Evolutionary conservation across 2,888 invertebrate genomes (phyloP).

Genomic region (Netelia virgata): DNA sequence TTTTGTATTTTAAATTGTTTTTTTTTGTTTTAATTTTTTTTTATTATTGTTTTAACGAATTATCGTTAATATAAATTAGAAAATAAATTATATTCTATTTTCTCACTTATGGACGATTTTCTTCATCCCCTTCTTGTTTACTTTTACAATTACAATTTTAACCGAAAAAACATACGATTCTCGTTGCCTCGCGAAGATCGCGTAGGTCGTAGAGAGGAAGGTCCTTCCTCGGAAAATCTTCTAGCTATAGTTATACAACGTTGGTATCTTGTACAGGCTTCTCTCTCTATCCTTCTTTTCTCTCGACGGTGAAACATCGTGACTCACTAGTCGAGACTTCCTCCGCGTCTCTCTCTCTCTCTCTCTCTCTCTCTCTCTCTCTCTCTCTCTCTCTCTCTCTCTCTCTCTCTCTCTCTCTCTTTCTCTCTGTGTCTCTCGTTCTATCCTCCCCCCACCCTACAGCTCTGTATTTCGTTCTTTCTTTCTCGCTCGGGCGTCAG

Average conservation of each 20-base stretch:
- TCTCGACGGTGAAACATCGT: conserved; percentile 74
- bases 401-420: conserved; percentile 55
- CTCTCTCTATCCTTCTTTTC: conserved; percentile 25
- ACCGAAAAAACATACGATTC: background rate
- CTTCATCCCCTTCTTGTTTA: too few species aligned
- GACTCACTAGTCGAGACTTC: conserved; percentile 75
- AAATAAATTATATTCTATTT: too few species aligned
- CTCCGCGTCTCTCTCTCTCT: conserved; percentile 21
- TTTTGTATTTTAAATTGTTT: too few species aligned
- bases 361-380: conserved; percentile 37
- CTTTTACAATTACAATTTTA: too few species aligned
- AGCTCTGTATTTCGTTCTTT: conserved; percentile 60
- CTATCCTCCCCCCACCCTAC: conserved; percentile 69
- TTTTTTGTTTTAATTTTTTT: too few species aligned
- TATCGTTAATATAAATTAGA: too few species aligned
- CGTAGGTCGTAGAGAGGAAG: conserved; percentile 52
- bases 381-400: conserved; percentile 29
- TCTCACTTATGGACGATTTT: too few species aligned
- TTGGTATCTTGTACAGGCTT: conserved; percentile 35
- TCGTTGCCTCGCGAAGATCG: conserved; percentile 30
- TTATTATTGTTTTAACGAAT: too few species aligned
- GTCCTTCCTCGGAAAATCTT: conserved; percentile 60
- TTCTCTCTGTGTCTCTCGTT: conserved; percentile 48
- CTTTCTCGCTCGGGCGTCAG: conserved; percentile 53
- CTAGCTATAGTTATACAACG: background rate